phyloP scores from a whole-genome alignment of 1,140 invertebrate species.

The Drosophila athabasca region DNA sequence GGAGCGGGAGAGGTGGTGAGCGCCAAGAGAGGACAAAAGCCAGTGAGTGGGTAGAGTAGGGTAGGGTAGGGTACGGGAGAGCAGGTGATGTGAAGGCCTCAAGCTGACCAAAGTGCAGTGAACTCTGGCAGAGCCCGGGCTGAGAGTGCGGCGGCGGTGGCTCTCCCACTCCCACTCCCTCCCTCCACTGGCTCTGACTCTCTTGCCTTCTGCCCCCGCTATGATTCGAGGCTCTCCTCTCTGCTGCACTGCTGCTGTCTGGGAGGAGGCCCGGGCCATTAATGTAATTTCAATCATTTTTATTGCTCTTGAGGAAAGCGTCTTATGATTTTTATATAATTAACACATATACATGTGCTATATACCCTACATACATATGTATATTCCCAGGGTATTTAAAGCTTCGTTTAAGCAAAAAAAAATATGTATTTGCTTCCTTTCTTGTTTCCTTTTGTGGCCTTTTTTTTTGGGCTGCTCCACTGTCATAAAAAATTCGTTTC shows the following conservation, averaged over 20 bases:
- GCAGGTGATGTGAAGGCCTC: slow-evolving; percentile 59
- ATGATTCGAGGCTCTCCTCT: neutral
- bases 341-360: too few relatives aligned
- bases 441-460: slow-evolving; percentile 17
- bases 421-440: neutral
- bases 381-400: too few relatives aligned
- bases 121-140: slow-evolving; percentile 57
- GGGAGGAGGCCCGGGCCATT: slow-evolving; percentile 11
- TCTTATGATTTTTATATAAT: neutral
- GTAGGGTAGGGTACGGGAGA: slow-evolving; percentile 9
- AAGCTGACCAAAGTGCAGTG: slow-evolving; percentile 68
- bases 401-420: too few relatives aligned
- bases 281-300: slow-evolving; percentile 72
- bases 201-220: neutral
- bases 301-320: too few relatives aligned
- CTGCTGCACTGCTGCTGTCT: slow-evolving; percentile 22
- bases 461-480: slow-evolving; percentile 62
- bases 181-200: neutral
- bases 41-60: neutral
- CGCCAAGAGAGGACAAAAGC: slow-evolving; percentile 1
- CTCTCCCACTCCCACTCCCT: neutral
- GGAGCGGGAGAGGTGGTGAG: too few relatives aligned
- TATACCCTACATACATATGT: too few relatives aligned
- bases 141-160: neutral
- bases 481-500: slow-evolving; percentile 69